phyloP scores from a whole-genome alignment of 2,113 vertebrate genomes.

The Opisthocomus hoazin region DNA sequence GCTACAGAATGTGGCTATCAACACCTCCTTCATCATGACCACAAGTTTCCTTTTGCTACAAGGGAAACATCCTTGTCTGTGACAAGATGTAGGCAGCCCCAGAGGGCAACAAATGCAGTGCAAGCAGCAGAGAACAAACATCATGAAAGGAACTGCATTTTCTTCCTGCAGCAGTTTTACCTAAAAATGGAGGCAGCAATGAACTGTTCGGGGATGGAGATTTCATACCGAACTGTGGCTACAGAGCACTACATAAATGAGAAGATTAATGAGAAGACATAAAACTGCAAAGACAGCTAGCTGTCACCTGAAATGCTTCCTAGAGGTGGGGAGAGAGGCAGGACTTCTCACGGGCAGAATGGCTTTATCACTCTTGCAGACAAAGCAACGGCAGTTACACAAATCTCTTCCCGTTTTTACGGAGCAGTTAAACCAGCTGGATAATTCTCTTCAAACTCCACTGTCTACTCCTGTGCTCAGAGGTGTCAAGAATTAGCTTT shows the following conservation, averaged over 20 bases:
- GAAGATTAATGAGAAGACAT: not conserved
- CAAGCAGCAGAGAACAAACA: not conserved
- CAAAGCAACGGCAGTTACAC: not conserved
- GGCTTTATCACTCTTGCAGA: not conserved
- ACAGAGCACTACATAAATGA: not conserved
- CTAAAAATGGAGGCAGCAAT: not conserved
- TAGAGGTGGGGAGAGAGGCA: not conserved
- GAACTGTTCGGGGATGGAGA: not conserved
- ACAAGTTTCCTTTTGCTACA: not conserved
- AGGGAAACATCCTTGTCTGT: not conserved
- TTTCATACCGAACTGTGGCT: not conserved
- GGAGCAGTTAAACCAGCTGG: not conserved
- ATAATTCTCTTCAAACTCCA: not conserved
- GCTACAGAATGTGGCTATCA: not conserved
- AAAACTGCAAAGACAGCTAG: not conserved
- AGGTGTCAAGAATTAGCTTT: not conserved
- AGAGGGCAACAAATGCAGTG: not conserved
- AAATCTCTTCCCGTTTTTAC: not conserved
- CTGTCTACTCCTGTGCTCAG: not conserved
- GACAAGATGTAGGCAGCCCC: not conserved
- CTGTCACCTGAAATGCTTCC: not conserved
- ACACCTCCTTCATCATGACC: not conserved
- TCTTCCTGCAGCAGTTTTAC: not conserved
- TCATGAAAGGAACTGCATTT: not conserved
- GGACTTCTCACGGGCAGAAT: not conserved